Percentiles rank a stretch among this genome's conserved stretches.
phyloP scores from a whole-genome alignment of 1,140 invertebrate species.

The Micrasema minimum region DNA sequence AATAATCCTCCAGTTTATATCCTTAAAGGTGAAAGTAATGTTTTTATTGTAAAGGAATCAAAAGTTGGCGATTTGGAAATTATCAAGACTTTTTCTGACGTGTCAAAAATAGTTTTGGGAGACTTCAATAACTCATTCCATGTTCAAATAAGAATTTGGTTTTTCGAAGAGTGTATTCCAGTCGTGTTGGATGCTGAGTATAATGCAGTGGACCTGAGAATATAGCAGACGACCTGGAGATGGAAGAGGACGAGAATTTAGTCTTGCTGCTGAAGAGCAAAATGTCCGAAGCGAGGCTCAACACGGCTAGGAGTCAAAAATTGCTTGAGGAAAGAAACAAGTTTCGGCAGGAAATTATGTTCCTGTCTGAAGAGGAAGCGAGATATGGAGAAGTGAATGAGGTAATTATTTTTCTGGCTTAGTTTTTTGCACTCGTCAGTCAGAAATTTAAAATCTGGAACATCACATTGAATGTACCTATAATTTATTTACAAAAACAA shows the following conservation, averaged over 20 bases:
- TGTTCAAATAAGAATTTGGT: constrained; percentile 36
- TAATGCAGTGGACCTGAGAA: constrained; percentile 1
- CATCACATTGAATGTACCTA: too few relatives aligned
- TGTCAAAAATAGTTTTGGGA: constrained; percentile 34
- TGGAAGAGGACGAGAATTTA: constrained; percentile 33
- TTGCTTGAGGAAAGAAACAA: constrained; percentile 29
- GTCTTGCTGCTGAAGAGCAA: constrained; percentile 37
- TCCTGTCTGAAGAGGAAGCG: constrained; percentile 22
- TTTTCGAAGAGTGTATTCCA: constrained; percentile 40
- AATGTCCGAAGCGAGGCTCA: constrained; percentile 41
- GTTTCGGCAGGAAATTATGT: constrained; percentile 40
- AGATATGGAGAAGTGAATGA: constrained; percentile 35
- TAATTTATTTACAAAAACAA: too few relatives aligned
- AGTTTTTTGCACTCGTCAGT: neutral
- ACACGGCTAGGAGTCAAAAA: constrained; percentile 41
- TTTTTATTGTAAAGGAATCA: constrained; percentile 35
- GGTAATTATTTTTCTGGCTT: constrained; percentile 12
- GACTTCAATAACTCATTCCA: constrained; percentile 20
- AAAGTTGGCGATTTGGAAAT: constrained; percentile 25
- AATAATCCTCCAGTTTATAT: neutral
- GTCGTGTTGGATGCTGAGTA: constrained; percentile 30
- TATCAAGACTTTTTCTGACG: constrained; percentile 32
- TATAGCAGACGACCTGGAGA: constrained; percentile 4
- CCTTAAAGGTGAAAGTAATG: constrained; percentile 19
- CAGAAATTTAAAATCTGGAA: too few relatives aligned